Evolutionary conservation across 2,797 vertebrate genomes (phyloP).

Genomic region (Kryptolebias ocellatus): DNA sequence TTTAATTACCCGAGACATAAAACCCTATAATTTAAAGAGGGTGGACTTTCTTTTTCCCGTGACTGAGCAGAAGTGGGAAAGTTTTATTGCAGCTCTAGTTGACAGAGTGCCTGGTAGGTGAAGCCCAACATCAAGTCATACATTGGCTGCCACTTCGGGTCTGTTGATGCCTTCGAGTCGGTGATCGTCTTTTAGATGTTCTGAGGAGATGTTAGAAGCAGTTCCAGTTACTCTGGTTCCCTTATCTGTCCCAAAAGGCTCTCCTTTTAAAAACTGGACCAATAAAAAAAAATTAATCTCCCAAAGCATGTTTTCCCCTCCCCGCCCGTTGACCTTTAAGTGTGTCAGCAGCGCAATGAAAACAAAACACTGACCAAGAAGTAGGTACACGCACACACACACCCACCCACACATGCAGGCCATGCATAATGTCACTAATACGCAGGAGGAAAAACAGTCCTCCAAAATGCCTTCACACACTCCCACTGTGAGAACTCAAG

Average conservation of each 20-base stretch:
- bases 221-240: not conserved
- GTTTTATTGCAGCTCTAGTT: no score
- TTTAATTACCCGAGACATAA: no score
- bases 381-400: slow-evolving; percentile 55
- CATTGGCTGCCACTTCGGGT: no score
- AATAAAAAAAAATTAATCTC: not conserved
- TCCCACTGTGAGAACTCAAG: slow-evolving; percentile 47
- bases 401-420: slow-evolving; percentile 31
- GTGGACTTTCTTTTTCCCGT: no score
- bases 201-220: not conserved
- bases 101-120: no score
- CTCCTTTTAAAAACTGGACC: not conserved
- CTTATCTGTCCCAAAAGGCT: not conserved
- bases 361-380: slow-evolving; percentile 70
- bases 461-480: slow-evolving; percentile 29
- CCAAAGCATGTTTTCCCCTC: not conserved
- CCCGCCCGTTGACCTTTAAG: slow-evolving; percentile 17
- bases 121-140: no score
- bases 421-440: slow-evolving; percentile 67
- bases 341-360: slow-evolving; percentile 59
- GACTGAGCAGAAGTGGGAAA: no score
- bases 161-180: no score
- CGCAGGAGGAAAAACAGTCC: slow-evolving; percentile 42
- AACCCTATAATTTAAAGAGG: no score
- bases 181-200: not conserved